Conservation (phyloP, 2,888 invertebrate species). For the Mesochorus sp. region DNA sequence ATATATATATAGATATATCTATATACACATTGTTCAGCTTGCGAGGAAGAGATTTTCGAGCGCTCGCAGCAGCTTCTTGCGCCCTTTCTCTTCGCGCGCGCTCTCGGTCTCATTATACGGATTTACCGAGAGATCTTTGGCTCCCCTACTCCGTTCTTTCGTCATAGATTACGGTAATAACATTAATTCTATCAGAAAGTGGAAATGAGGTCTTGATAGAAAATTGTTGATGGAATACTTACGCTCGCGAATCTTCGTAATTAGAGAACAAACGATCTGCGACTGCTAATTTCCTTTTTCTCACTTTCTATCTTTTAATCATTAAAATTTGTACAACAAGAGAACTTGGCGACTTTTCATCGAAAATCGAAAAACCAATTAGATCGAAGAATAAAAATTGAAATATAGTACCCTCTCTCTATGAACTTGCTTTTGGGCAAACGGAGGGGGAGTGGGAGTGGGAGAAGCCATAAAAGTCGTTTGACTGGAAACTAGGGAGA, state of each 20-base stretch:
- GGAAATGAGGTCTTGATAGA: conserved; percentile 22
- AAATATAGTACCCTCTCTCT: no score
- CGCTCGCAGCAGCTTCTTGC: conserved; percentile 13
- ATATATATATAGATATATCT: background rate
- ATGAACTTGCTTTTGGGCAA: no score
- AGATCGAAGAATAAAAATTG: no score
- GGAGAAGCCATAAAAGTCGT: no score
- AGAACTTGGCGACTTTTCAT: background rate
- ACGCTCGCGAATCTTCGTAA: conserved; percentile 10
- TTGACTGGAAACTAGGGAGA: no score
- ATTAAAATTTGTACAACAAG: background rate
- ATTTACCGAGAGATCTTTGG: conserved; percentile 32
- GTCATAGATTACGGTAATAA: conserved; percentile 55
- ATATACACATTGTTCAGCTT: conserved; percentile 12
- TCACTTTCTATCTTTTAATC: background rate
- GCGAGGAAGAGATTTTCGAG: conserved; percentile 39
- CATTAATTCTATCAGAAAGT: conserved; percentile 45
- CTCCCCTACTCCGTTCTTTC: conserved; percentile 14
- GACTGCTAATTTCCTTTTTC: background rate
- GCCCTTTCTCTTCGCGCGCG: conserved; percentile 27
- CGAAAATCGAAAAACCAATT: background rate
- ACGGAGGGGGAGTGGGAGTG: no score
- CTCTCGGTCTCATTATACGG: conserved; percentile 56
- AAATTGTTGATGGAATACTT: conserved; percentile 36
- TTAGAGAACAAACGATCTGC: conserved; percentile 28